phyloP scores from a whole-genome alignment of 1,140 invertebrate genomes.

The Leucophenga varia region DNA sequence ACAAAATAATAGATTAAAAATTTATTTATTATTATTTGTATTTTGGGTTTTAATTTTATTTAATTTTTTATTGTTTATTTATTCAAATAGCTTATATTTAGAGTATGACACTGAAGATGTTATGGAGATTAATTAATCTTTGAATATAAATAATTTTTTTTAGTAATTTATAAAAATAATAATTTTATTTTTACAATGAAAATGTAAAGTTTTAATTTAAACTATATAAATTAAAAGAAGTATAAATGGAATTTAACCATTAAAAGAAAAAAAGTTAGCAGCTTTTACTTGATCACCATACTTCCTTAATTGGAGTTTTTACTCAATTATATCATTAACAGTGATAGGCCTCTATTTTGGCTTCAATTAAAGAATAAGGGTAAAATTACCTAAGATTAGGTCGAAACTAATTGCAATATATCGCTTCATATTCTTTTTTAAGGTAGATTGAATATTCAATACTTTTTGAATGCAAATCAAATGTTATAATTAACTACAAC shows the following conservation, averaged over 20 bases:
- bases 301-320: slow-evolving; percentile 57
- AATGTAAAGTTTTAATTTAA: no score
- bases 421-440: slow-evolving; percentile 61
- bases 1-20: no score
- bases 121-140: no score
- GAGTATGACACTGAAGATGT: no score
- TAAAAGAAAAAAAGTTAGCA: slow-evolving; percentile 61
- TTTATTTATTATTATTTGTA: no score
- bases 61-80: no score
- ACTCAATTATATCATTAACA: slow-evolving; percentile 60
- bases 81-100: no score
- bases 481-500: slow-evolving; percentile 64
- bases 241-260: no score
- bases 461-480: slow-evolving; percentile 63
- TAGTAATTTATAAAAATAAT: no score
- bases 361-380: slow-evolving; percentile 60
- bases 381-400: slow-evolving; percentile 57
- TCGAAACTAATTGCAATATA: slow-evolving; percentile 60
- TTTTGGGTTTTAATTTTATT: background rate
- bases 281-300: slow-evolving; percentile 47
- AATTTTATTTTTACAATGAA: no score
- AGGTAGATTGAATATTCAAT: slow-evolving; percentile 58
- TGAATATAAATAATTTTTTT: no score
- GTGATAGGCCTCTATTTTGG: slow-evolving; percentile 61
- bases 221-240: no score